Evolutionary conservation across 2,113 vertebrate species (phyloP).

Genomic region (Osmerus mordax): DNA sequence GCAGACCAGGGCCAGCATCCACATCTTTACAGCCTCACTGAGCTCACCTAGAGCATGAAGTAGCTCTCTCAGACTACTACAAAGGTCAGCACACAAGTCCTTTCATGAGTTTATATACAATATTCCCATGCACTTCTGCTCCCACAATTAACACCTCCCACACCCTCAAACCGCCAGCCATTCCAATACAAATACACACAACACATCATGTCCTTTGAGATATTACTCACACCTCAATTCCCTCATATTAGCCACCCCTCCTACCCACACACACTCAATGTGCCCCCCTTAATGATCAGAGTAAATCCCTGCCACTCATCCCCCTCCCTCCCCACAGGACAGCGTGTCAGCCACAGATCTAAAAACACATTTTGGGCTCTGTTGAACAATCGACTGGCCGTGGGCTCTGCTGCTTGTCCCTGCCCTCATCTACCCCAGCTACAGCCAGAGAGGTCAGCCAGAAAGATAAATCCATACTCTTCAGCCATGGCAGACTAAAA

Average conservation of each 20-base stretch:
- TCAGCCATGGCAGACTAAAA: constrained; percentile 44
- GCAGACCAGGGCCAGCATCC: constrained; percentile 40
- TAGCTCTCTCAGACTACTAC: constrained; percentile 13
- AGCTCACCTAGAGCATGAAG: constrained; percentile 25
- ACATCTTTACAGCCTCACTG: constrained; percentile 36
- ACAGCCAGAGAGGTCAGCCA: constrained; percentile 48
- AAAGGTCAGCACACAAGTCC: not conserved
- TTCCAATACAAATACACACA: constrained; percentile 11
- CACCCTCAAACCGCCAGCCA: constrained; percentile 6
- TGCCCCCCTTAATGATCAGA: constrained; percentile 49
- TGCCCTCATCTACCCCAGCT: constrained; percentile 53
- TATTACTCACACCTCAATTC: not conserved
- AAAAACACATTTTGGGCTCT: constrained; percentile 74
- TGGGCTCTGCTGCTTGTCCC: constrained; percentile 57
- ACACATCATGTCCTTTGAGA: not conserved
- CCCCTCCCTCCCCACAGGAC: constrained; percentile 52
- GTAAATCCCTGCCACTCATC: constrained; percentile 51
- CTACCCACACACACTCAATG: constrained; percentile 18
- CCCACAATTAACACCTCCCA: constrained; percentile 5
- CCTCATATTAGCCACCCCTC: constrained; percentile 14
- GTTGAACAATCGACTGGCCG: constrained; percentile 63
- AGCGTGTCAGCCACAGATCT: constrained; percentile 68
- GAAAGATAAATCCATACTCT: constrained; percentile 56
- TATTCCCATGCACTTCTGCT: not conserved
- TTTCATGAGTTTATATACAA: no score